A percentile compares a stretch with the other conserved stretches of the same genome.
Evolutionary conservation across 1,140 invertebrate species (phyloP).

Genomic region (Drosophila subobscura): DNA sequence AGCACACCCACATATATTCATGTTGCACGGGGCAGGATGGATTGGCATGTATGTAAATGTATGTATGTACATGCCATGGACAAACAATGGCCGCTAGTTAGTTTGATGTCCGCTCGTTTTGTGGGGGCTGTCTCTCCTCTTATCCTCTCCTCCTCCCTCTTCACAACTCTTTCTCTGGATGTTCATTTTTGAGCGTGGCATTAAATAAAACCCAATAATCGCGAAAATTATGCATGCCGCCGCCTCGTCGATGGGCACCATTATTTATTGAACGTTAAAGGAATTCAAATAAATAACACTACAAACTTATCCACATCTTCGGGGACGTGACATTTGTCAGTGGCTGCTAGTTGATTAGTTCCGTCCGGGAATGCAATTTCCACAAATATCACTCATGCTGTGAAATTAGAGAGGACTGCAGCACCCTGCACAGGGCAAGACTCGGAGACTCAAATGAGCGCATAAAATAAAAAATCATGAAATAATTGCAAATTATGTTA

Average conservation of each 20-base stretch:
- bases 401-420: slow-evolving; percentile 29
- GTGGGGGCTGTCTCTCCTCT: not conserved
- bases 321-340: slow-evolving; percentile 30
- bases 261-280: slow-evolving; percentile 70
- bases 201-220: slow-evolving; percentile 78
- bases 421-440: not conserved
- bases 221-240: slow-evolving; percentile 67
- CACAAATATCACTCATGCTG: slow-evolving; percentile 38
- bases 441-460: slow-evolving; percentile 21
- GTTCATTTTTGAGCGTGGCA: slow-evolving; percentile 55
- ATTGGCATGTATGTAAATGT: slow-evolving; percentile 58
- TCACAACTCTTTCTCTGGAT: not conserved
- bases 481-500: slow-evolving; percentile 33
- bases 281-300: slow-evolving; percentile 53
- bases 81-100: slow-evolving; percentile 76
- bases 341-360: slow-evolving; percentile 60
- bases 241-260: slow-evolving; percentile 45
- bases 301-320: not conserved
- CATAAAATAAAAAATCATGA: slow-evolving; percentile 51
- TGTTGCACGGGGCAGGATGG: slow-evolving; percentile 10
- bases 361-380: slow-evolving; percentile 20
- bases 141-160: not conserved
- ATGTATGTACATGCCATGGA: slow-evolving; percentile 22
- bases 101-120: slow-evolving; percentile 52
- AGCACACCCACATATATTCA: not conserved